Conservation (phyloP, 2,888 invertebrate species). For the Rugalucina vietnamica region DNA sequence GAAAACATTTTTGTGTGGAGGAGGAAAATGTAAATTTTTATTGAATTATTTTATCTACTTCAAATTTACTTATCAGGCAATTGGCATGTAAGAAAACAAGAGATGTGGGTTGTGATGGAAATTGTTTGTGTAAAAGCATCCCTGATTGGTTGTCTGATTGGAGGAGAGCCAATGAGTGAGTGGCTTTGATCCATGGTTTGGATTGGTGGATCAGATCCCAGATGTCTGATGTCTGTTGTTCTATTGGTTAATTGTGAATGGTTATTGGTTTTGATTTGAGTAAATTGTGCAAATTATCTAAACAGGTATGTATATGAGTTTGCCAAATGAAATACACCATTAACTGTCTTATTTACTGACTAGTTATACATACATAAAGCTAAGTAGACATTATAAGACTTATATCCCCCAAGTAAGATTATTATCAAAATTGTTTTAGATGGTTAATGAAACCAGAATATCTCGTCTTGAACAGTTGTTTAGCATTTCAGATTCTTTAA, state of each 20-base stretch:
- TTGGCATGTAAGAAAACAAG: slow-evolving; percentile 58
- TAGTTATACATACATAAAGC: no score
- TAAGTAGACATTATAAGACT: no score
- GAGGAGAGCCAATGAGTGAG: slow-evolving; percentile 58
- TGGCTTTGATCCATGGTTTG: slow-evolving; percentile 50
- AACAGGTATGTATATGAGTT: background rate
- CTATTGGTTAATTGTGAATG: slow-evolving; percentile 44
- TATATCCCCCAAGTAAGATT: background rate
- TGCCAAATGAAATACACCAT: background rate
- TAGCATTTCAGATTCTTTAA: no score
- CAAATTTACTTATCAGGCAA: slow-evolving; percentile 65
- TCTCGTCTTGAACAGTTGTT: no score
- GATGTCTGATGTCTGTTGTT: slow-evolving; percentile 1
- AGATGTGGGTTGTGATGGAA: slow-evolving; percentile 55
- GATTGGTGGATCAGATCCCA: slow-evolving; percentile 34
- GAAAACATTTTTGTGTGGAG: background rate
- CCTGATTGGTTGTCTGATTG: slow-evolving; percentile 65
- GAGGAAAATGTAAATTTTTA: background rate
- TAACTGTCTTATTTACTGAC: background rate
- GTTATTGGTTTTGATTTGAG: slow-evolving; percentile 25
- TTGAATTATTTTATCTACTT: slow-evolving; percentile 17
- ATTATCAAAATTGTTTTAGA: background rate
- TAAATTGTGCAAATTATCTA: background rate
- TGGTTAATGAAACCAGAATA: no score
- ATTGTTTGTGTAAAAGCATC: slow-evolving; percentile 52